These are phyloP conservation scores for Bellardia bayeri DNA, from an alignment of 2,888 invertebrate species.

Conservation along the genomic window DNA sequence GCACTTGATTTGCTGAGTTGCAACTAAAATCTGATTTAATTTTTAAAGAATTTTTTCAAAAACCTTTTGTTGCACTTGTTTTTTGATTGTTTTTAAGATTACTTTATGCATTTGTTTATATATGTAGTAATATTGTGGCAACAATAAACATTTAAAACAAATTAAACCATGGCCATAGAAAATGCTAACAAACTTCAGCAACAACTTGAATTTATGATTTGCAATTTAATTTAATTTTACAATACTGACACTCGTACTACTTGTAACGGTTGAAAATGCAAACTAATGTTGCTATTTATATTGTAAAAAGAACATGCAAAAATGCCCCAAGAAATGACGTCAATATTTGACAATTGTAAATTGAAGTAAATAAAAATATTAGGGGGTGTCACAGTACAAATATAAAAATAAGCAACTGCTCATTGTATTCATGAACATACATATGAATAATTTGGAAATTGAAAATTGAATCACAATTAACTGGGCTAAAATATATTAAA, in stretches of 20 bases:
- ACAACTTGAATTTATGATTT: constrained; percentile 46
- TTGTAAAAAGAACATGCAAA: neutral
- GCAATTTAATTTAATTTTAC: constrained; percentile 53
- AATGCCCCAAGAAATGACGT: constrained; percentile 49
- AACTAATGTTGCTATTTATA: constrained; percentile 24
- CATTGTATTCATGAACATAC: too few relatives aligned
- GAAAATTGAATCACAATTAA: too few relatives aligned
- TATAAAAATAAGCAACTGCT: too few relatives aligned
- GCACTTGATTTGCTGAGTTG: neutral
- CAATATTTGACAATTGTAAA: constrained; percentile 22
- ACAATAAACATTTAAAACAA: constrained; percentile 24
- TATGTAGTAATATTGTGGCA: neutral
- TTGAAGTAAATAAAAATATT: neutral
- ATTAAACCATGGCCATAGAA: constrained; percentile 30
- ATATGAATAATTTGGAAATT: too few relatives aligned
- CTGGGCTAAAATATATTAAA: too few relatives aligned
- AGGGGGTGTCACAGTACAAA: neutral
- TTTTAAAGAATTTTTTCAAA: neutral
- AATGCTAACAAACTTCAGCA: constrained; percentile 35
- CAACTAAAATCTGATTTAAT: neutral
- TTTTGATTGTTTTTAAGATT: neutral
- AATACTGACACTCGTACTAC: neutral
- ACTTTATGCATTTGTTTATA: neutral
- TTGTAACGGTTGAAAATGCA: constrained; percentile 35
- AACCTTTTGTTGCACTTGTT: neutral